A percentile compares a stretch with the other conserved stretches of the same genome.
Evolutionary conservation across 2,888 invertebrate species (phyloP).

Genomic region (Melanostoma mellinum): DNA sequence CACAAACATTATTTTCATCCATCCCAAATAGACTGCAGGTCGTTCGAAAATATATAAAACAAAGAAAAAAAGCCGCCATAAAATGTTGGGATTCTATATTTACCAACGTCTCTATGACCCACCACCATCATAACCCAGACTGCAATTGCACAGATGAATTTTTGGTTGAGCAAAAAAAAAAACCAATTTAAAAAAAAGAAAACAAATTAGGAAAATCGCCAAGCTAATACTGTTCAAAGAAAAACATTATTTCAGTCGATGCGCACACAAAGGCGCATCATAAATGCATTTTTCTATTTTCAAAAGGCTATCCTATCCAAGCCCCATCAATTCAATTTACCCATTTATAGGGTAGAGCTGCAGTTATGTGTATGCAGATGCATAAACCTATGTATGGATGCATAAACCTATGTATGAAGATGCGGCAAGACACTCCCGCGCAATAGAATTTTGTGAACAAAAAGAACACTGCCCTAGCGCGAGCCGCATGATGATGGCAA

Average conservation of each 20-base stretch:
- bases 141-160: conserved; percentile 26
- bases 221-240: conserved; percentile 34
- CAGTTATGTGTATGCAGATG: conserved; percentile 10
- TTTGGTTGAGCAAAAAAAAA: conserved; percentile 10
- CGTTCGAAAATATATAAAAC: conserved; percentile 8
- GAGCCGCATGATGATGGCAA: conserved; percentile 13
- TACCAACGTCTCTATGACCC: conserved; percentile 34
- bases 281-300: conserved; percentile 52
- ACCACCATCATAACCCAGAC: conserved; percentile 59
- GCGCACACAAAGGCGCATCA: conserved; percentile 43
- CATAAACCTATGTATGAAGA: conserved; percentile 1
- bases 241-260: conserved; percentile 46
- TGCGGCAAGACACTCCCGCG: conserved; percentile 58
- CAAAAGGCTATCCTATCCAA: conserved; percentile 36
- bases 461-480: conserved; percentile 8
- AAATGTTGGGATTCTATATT: conserved; percentile 30
- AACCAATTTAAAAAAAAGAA: conserved; percentile 10
- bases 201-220: conserved; percentile 47
- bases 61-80: neutral
- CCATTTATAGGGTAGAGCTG: conserved; percentile 17
- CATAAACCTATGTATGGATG: neutral
- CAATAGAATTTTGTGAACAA: conserved; percentile 43
- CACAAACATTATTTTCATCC: conserved; percentile 19
- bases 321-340: conserved; percentile 52
- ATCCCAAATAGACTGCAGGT: conserved; percentile 27